phyloP scores from a whole-genome alignment of 2,797 vertebrate genomes.

The Ataeniobius toweri region DNA sequence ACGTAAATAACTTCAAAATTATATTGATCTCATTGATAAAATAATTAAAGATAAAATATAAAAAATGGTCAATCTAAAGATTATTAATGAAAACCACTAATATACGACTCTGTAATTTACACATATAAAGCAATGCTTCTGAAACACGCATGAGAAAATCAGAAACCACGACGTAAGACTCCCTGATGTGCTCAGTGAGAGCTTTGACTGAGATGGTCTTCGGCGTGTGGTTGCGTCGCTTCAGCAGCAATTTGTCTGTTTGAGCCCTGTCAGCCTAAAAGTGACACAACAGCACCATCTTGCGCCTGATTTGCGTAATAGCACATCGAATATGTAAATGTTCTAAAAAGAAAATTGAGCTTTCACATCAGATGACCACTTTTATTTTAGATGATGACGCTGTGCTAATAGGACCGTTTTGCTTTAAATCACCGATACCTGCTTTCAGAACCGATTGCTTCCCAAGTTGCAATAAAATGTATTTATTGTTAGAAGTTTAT shows the following conservation, averaged over 20 bases:
- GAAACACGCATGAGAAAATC: not conserved
- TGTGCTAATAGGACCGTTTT: not conserved
- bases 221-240: not conserved
- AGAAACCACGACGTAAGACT: not conserved
- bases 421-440: not conserved
- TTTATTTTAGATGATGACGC: not conserved
- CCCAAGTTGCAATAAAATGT: not conserved
- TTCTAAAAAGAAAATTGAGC: not conserved
- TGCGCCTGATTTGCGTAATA: not conserved
- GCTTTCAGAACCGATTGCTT: not conserved
- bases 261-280: conserved; percentile 6
- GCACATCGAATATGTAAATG: not conserved
- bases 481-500: not conserved
- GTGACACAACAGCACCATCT: conserved; percentile 46
- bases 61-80: not conserved
- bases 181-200: not conserved
- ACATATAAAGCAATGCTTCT: not conserved
- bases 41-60: not conserved
- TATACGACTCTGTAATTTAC: not conserved
- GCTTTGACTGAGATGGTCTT: not conserved
- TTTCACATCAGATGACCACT: not conserved
- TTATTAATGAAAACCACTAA: not conserved
- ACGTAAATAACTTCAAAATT: not conserved
- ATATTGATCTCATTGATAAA: not conserved
- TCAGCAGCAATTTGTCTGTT: not conserved